Evolutionary conservation across 2,113 vertebrate species (phyloP), one percentile per base, ranked within the genome.

Genomic region (Channa maculata): DNA sequence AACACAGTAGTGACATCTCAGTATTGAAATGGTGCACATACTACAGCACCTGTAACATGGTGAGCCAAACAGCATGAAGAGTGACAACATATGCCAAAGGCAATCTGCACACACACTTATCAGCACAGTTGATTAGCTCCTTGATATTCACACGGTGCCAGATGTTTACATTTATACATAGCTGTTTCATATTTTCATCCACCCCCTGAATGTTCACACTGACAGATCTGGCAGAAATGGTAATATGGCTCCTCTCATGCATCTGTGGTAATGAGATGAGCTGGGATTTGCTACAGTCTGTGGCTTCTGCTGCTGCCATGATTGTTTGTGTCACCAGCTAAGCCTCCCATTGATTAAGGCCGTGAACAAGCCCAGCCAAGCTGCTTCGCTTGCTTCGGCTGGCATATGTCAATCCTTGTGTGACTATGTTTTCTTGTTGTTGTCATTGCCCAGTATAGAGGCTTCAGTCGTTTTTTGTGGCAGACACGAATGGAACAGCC

Each of bases 261-360:
- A 45, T 86, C 80, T 68, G 77, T 70, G 83, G 75, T 89, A 91
- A 91, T 86, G 81, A 90, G 88, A 89, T 86, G 81, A 90, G 83
- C 65, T 75, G 88, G 86, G 86, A 90, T 87, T 90, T 86, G 71
- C 81, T 75, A 58, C 88, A 87, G 78, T 87, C 85, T 87, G 89
- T 55, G 77, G 80, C 75, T 85, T 85, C 71, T 82, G 81, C 72
- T 79, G 76, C 81, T 88, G 80, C 84, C 84, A 57, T 74, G 75
- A 79, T 85, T 67, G 51, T 87, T 79, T 83, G 74, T 84, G 80
- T 88, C 88, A 87, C 82, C 79, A 65, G 83, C 79, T 90, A 88
- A 91, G 76, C 80, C 77, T 88, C 79, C 80, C 81, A 85, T 88
- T 87, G 90, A 90, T 90, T 87, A 87, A 71, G 84, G 78, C 80